Evolutionary conservation across 2,797 vertebrate genomes (phyloP), one percentile per base, ranked within the genome.

Genomic region (Tarsius wallacei): DNA sequence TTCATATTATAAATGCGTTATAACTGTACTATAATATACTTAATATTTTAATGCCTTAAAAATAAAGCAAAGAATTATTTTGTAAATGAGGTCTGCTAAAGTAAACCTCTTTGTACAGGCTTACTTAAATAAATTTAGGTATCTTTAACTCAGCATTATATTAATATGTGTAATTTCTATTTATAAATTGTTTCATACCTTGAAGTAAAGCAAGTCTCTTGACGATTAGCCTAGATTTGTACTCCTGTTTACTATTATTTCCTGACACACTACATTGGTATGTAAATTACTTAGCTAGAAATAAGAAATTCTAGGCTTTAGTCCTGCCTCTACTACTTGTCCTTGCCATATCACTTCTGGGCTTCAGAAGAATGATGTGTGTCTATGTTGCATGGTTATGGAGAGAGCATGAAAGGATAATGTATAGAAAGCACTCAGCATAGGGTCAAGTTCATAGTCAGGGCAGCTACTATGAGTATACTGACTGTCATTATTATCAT

Each of bases 1-100:
- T 95, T 36, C 10, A 12, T 61, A 53, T 80, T 21, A 59, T 36
- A 31, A 28, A 85, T 94, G 71, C 81, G 77, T 87, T 71, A 93
- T 88, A 89, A 55, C 42, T 33, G 51, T 36, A 36, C 15, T 49
- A 2, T 76, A 64, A 7, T 16, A 42, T 86, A 33, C 0, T 70
- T 94, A 77, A 36, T 53, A 77, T 31, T 70, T 78, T 80, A 77
- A 64, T 28, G 5, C 9, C 12, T 85, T 22, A 80, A 66, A 93
- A 66, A 70, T 83, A 89, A 82, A 87, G 22, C 47, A 80, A 81
- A 93, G 3, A n/a, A 24, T 78, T 90, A 28, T 86, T 61, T 33
- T 85, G 5, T 70, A 91, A 89, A 63, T 88, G 42, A 68, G 4
- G 1, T 83, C 26, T 15, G 11, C 17, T 59, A 80, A 51, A 31